Base-by-base conservation (phyloP, 2,888 invertebrate species). In the Mythimna lalbum region DNA sequence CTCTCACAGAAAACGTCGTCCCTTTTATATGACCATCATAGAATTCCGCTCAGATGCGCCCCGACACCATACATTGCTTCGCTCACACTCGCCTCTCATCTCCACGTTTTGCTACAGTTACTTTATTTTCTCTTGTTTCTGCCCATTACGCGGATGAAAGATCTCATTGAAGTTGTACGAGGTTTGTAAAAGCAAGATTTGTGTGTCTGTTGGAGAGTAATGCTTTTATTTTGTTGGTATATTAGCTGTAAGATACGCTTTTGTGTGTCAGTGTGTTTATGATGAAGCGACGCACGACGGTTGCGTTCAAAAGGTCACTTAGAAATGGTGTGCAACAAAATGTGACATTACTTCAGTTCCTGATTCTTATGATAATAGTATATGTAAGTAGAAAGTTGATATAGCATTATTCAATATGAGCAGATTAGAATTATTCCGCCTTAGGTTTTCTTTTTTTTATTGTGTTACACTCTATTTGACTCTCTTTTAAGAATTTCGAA, bases 11-110 rank as follows among this genome's bases (percentile, higher is more conserved):
- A 91, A 93, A 92, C 89, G 90, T 89, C 79, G 86, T 86, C 85
- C 86, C 89, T 89, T 90, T 90, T 90, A 90, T 90, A 90, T 87
- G 88, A 90, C 91, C 90, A 90, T 90, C 91, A 92, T 93, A 92
- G 90, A 93, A 93, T 91, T 90, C 89, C 91, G 92, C 91, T 91
- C 89, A 89, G 90, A 86, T 87, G 86, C 88, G 87, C 84, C 82
- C 80, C 82, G 75, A 83, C 85, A 84, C 88, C 86, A 90, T 87
- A 87, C 87, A 89, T 87, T 81, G 87, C 88, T 85, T 85, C 88
- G 88, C 86, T 82, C 62, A 76, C 76, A 76, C 69, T 76, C 69
- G 43, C 56, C 14, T n/a, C 43, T 63, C 36, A 12, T 21, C 47
- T 62, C 27, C 14, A 27, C 69, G 73, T 80, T 81, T 83, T 82